These are phyloP conservation scores for Prunella fulvescens DNA, from an alignment of 2,113 vertebrate species.

Conservation along the genomic window DNA sequence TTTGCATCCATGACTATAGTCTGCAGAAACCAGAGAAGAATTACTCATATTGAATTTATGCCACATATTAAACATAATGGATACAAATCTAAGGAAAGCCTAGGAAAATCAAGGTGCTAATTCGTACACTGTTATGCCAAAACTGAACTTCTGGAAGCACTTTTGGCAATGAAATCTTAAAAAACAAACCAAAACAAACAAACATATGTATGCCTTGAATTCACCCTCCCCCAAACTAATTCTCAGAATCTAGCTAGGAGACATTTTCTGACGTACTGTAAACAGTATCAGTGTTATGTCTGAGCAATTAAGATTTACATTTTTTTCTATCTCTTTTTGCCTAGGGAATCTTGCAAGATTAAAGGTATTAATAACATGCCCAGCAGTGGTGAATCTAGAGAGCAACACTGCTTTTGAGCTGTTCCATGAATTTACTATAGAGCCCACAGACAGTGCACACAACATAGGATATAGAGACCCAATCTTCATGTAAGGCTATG, in stretches of 20 bases:
- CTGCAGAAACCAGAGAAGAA: not conserved
- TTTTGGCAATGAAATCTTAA: not conserved
- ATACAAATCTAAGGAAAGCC: not conserved
- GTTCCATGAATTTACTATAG: not conserved
- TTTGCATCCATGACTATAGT: not conserved
- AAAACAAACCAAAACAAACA: not conserved
- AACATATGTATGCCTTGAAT: not conserved
- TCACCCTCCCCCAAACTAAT: not conserved
- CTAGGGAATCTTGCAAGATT: not conserved
- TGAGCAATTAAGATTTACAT: not conserved
- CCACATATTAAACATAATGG: not conserved
- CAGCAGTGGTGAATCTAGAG: not conserved
- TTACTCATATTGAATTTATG: not conserved
- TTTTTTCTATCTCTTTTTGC: not conserved
- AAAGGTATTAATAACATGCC: not conserved
- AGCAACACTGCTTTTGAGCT: not conserved
- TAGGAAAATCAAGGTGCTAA: not conserved
- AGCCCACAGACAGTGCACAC: not conserved
- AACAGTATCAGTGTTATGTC: not conserved
- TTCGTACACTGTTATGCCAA: not conserved
- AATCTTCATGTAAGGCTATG: not conserved
- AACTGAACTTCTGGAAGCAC: not conserved
- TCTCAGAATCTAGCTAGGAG: not conserved
- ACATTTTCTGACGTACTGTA: not conserved
- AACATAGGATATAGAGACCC: not conserved